These are phyloP conservation scores for Petromus typicus DNA, from an alignment of 2,113 vertebrate species.

Conservation along the genomic window DNA sequence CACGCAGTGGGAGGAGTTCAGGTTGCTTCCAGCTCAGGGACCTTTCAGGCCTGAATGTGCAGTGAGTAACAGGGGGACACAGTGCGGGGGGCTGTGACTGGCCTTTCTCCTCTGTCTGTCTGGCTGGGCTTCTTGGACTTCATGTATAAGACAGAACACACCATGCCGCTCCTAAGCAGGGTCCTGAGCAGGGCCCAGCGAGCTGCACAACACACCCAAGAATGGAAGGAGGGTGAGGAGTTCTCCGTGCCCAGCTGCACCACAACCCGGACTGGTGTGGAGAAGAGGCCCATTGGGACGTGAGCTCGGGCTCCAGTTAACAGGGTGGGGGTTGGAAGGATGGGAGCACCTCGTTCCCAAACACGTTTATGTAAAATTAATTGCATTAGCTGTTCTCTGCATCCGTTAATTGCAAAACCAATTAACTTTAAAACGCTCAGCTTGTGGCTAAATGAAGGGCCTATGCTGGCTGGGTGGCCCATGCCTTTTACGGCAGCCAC, in stretches of 20 bases:
- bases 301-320: background rate
- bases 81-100: background rate
- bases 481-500: background rate
- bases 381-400: conserved; percentile 49
- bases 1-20: accelerated
- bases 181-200: no score
- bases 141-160: background rate
- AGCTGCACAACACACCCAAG: background rate
- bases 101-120: background rate
- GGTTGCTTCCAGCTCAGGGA: background rate
- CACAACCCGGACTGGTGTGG: background rate
- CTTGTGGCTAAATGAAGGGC: background rate
- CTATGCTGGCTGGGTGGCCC: background rate
- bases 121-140: background rate
- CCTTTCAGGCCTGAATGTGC: background rate
- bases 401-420: conserved; percentile 28
- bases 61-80: background rate
- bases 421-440: conserved; percentile 32
- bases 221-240: background rate
- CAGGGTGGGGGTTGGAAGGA: background rate
- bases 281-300: background rate
- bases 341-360: background rate
- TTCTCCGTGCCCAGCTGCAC: background rate
- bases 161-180: background rate
- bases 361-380: conserved; percentile 54